Percentiles rank a stretch among this genome's conserved stretches.
Conservation (phyloP, 2,888 invertebrate species). For the Drosophila prolongata region DNA sequence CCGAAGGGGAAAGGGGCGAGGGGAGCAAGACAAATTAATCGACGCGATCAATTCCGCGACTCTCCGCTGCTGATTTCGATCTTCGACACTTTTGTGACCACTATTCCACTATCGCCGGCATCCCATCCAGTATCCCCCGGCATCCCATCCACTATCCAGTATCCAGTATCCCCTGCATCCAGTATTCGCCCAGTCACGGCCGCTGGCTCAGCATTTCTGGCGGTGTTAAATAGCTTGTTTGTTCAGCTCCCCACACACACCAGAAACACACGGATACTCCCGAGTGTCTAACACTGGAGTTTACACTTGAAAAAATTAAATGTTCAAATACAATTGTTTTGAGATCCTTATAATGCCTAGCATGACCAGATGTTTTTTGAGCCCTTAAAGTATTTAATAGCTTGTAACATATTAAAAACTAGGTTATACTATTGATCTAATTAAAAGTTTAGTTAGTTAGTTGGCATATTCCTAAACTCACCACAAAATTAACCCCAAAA, state of each 20-base stretch:
- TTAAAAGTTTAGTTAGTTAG: too few relatives aligned
- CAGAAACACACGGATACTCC: conserved; percentile 42
- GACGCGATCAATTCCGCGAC: conserved; percentile 81
- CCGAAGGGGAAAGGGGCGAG: conserved; percentile 17
- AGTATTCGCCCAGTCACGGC: conserved; percentile 62
- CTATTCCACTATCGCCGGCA: too few relatives aligned
- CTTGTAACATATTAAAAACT: too few relatives aligned
- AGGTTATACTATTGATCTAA: too few relatives aligned
- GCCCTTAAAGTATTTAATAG: too few relatives aligned
- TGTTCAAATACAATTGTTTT: too few relatives aligned
- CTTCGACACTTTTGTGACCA: conserved; percentile 68
- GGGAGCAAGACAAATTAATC: conserved; percentile 83
- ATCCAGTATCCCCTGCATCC: conserved; percentile 6
- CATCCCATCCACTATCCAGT: neutral
- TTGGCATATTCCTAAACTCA: too few relatives aligned
- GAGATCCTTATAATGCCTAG: too few relatives aligned
- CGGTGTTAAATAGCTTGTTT: conserved; percentile 81
- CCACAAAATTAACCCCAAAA: too few relatives aligned
- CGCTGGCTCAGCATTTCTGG: conserved; percentile 69
- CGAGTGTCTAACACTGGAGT: conserved; percentile 67
- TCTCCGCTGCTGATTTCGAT: conserved; percentile 78
- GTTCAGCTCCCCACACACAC: conserved; percentile 68
- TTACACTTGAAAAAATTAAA: conserved; percentile 13
- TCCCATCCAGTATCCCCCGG: neutral
- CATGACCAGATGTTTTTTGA: too few relatives aligned